Conservation (phyloP, 2,888 invertebrate genomes). For the Elmis aenea region DNA sequence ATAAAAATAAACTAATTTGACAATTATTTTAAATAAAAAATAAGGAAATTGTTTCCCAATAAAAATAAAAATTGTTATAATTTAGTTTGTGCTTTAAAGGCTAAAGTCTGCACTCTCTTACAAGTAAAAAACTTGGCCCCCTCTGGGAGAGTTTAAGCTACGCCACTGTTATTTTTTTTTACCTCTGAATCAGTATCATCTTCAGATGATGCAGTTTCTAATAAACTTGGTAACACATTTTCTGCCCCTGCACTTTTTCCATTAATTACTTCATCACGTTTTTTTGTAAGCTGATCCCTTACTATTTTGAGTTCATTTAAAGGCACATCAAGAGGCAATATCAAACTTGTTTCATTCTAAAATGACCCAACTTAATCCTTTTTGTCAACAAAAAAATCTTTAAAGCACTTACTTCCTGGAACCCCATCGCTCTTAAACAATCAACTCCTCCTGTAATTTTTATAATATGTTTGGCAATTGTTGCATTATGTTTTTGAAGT, state of each 20-base stretch:
- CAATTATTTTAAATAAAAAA: no score
- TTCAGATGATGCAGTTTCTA: neutral
- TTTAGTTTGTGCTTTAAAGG: no score
- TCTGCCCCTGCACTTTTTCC: no score
- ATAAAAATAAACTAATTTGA: no score
- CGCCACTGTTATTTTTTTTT: neutral
- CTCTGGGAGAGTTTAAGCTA: no score
- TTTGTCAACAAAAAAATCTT: neutral
- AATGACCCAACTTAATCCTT: neutral
- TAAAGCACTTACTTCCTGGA: slow-evolving; percentile 33
- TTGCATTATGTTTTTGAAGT: slow-evolving; percentile 34
- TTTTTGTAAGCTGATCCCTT: slow-evolving; percentile 1
- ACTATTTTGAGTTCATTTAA: slow-evolving; percentile 1
- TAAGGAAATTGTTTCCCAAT: no score
- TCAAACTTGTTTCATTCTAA: slow-evolving; percentile 4
- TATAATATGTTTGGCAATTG: slow-evolving; percentile 32
- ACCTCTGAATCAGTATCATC: slow-evolving; percentile 1
- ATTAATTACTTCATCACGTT: slow-evolving; percentile 1
- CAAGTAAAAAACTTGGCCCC: no score
- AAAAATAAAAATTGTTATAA: no score
- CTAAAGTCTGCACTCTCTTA: no score
- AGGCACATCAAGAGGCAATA: slow-evolving; percentile 8
- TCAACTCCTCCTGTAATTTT: slow-evolving; percentile 31
- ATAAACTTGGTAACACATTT: slow-evolving; percentile 1
- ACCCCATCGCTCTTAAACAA: slow-evolving; percentile 38